Evolutionary conservation across 2,797 vertebrate genomes (phyloP).

Genomic region (Lindbergichthys nudifrons): DNA sequence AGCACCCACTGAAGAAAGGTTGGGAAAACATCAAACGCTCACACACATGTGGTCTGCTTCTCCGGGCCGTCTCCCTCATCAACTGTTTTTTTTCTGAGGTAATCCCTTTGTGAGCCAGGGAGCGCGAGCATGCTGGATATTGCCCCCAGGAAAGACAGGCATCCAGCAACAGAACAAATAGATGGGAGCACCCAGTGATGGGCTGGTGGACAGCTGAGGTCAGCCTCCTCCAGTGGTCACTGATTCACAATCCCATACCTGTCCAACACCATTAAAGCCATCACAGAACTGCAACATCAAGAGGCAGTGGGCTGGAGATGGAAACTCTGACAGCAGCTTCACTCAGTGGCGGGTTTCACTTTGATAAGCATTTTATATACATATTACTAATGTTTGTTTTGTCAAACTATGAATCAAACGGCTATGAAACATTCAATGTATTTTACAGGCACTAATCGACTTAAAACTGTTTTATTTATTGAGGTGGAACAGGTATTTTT

Average conservation of each 20-base stretch:
- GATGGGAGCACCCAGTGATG: conserved; percentile 58
- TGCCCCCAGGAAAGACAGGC: conserved; percentile 49
- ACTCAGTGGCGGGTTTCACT: conserved; percentile 7
- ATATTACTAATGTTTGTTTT: background rate
- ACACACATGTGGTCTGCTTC: conserved; percentile 42
- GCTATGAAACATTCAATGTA: background rate
- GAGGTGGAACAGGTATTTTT: too few relatives aligned
- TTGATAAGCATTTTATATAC: background rate
- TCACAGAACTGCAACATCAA: conserved; percentile 28
- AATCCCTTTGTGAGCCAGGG: conserved; percentile 53
- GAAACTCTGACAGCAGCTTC: conserved; percentile 23
- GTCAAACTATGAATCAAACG: background rate
- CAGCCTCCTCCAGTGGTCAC: conserved; percentile 58
- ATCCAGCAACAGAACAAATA: conserved; percentile 67
- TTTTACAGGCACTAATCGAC: background rate
- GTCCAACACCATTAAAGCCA: conserved; percentile 61
- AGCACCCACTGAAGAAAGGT: conserved; percentile 26
- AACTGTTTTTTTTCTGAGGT: conserved; percentile 41
- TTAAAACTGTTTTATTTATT: too few relatives aligned
- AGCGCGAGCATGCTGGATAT: conserved; percentile 49
- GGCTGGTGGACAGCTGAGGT: conserved; percentile 61
- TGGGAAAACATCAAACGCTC: conserved; percentile 59
- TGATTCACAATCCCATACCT: conserved; percentile 72
- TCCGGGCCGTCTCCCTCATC: conserved; percentile 21
- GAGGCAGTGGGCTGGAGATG: conserved; percentile 7